Conservation (phyloP, 1,140 invertebrate species). For the Zaprionus camerounensis region DNA sequence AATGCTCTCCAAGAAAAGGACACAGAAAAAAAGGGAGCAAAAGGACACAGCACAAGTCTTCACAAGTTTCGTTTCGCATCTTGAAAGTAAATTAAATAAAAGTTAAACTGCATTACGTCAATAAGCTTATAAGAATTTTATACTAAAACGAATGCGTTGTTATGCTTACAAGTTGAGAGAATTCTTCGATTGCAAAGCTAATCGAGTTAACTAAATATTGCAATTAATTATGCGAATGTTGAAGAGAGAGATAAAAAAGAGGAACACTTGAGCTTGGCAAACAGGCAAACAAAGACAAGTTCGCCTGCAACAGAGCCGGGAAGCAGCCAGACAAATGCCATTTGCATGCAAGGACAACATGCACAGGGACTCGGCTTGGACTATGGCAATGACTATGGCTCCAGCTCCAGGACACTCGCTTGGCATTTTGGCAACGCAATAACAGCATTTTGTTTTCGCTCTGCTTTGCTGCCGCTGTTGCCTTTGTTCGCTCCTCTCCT, state of each 20-base stretch:
- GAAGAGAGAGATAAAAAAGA: not conserved
- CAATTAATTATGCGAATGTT: not conserved
- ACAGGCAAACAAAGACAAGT: not conserved
- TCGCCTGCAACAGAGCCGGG: not conserved
- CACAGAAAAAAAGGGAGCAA: not conserved
- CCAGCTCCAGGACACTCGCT: constrained; percentile 10
- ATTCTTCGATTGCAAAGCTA: not conserved
- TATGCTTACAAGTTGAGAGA: not conserved
- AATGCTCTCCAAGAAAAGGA: not conserved
- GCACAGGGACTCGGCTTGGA: constrained; percentile 16
- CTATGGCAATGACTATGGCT: not conserved
- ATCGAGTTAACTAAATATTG: constrained; percentile 3
- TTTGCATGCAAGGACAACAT: constrained; percentile 54
- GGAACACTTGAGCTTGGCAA: not conserved
- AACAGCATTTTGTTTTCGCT: constrained; percentile 57
- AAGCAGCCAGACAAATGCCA: constrained; percentile 44
- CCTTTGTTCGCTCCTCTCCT: not conserved
- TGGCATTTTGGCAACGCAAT: constrained; percentile 58
- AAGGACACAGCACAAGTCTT: not conserved
- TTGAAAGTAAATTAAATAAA: not conserved
- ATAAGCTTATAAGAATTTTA: not conserved
- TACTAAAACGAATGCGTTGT: not conserved
- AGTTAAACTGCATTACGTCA: not conserved
- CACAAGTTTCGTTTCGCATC: not conserved
- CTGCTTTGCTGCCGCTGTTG: constrained; percentile 6